A percentile compares a stretch with the other conserved stretches of the same genome.
Conservation (phyloP, 1,140 invertebrate genomes). For the Apis dorsata region DNA sequence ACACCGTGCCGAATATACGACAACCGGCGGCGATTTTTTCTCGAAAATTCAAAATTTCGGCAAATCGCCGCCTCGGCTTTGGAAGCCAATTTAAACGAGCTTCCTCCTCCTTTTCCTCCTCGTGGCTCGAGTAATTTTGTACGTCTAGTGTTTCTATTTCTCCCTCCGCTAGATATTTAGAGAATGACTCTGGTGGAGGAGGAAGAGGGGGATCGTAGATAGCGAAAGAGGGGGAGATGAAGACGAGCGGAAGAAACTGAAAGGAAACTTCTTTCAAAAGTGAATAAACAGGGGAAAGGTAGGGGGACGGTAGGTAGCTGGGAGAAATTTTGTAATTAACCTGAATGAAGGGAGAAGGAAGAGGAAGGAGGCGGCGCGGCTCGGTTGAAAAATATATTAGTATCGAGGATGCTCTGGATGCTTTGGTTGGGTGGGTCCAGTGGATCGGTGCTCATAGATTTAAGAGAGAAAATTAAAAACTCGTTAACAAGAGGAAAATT, state of each 20-base stretch:
- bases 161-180: too few relatives aligned
- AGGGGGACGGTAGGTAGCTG: not conserved
- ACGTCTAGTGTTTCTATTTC: too few relatives aligned
- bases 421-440: not conserved
- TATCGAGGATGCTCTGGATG: slow-evolving; percentile 21
- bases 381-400: slow-evolving; percentile 45
- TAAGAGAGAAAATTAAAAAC: slow-evolving; percentile 52
- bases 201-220: too few relatives aligned
- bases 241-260: not conserved
- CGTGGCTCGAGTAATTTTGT: too few relatives aligned
- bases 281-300: not conserved
- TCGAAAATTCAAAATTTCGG: not conserved
- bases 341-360: not conserved
- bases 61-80: not conserved
- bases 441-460: slow-evolving; percentile 43
- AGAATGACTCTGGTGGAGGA: too few relatives aligned
- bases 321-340: slow-evolving; percentile 43
- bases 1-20: not conserved
- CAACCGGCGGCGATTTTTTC: not conserved
- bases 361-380: not conserved
- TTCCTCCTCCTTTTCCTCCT: not conserved
- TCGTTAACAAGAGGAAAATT: slow-evolving; percentile 60
- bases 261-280: not conserved
- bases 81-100: not conserved
- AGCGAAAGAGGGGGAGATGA: not conserved